Evolutionary conservation across 2,113 vertebrate species (phyloP), one percentile per base, ranked within the genome.

Genomic region (Hyaena hyaena): DNA sequence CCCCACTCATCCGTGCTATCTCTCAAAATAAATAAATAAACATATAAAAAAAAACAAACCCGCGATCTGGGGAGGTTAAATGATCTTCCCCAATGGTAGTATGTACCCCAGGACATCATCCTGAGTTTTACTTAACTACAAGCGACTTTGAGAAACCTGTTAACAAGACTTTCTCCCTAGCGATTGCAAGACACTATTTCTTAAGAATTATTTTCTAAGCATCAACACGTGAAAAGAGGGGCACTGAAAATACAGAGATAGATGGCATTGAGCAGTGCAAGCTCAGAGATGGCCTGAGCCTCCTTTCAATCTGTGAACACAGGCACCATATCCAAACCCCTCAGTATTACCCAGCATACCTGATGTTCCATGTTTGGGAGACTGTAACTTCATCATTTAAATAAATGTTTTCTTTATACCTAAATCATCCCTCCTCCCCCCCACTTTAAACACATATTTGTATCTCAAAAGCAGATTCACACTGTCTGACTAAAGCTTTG

Each of bases 131-230:
- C 48, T 66, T 58, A 68, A 83, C 28, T 28, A 35, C 48, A 88
- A 53, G 24, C 23, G 2, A 61, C 66, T 82, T 84, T 68, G 43
- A 86, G 68, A 79, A 85, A 82, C 23, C 24, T 48, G 9, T 89
- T 81, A 48, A 24, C 9, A 83, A 88, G 23, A 39, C 23, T 88
- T 95, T 58, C 63, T 95, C 93, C 53, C 84, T 93, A 65, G n/a
- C 10, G 84, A 26, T 28, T 65, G 8, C 35, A 94, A 90, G 55
- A 77, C 10, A 3, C 43, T 39, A 24, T 9, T 92, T 82, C 79
- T 76, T 92, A n/a, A 92, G 15, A 92, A 73, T 33, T 55, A 4
- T 14, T 0, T 48, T 68, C n/a, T 85, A 45, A 43, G 66, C 50
- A 88, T 91, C 43, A 94, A 35, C 26, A 76, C 31, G n/a, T 55